These are phyloP conservation scores for Threskiornis aethiopicus DNA, from an alignment of 2,797 vertebrate genomes.

Conservation along the genomic window DNA sequence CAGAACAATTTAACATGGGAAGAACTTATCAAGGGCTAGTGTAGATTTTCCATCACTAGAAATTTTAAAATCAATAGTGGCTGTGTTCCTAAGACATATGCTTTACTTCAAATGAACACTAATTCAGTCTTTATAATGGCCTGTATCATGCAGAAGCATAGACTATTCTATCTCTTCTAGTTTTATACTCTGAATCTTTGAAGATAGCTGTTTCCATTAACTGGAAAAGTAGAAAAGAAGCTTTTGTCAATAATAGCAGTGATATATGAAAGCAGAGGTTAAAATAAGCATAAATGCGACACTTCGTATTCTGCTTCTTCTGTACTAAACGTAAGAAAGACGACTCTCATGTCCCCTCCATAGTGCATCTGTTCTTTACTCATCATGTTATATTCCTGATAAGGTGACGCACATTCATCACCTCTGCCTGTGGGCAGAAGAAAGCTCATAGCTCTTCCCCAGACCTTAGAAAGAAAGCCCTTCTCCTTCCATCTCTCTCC, in stretches of 20 bases:
- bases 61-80: background rate
- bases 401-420: background rate
- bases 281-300: background rate
- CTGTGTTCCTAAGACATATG: background rate
- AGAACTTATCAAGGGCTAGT: background rate
- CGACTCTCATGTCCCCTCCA: background rate
- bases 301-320: background rate
- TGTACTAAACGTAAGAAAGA: background rate
- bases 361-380: background rate
- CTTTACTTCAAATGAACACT: background rate
- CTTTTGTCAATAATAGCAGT: background rate
- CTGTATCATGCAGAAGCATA: background rate
- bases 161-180: background rate
- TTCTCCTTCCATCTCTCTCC: background rate
- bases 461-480: background rate
- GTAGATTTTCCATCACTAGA: background rate
- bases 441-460: background rate
- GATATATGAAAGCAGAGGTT: background rate
- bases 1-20: background rate
- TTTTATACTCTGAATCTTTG: slow-evolving; percentile 8
- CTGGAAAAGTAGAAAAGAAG: background rate
- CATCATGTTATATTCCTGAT: background rate
- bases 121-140: background rate
- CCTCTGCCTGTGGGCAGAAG: background rate
- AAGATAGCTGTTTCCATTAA: slow-evolving; percentile 15